Percentiles rank a stretch among this genome's conserved stretches.
These are phyloP conservation scores for Trachymyrmex septentrionalis DNA, from an alignment of 1,140 invertebrate species.

Conservation along the genomic window DNA sequence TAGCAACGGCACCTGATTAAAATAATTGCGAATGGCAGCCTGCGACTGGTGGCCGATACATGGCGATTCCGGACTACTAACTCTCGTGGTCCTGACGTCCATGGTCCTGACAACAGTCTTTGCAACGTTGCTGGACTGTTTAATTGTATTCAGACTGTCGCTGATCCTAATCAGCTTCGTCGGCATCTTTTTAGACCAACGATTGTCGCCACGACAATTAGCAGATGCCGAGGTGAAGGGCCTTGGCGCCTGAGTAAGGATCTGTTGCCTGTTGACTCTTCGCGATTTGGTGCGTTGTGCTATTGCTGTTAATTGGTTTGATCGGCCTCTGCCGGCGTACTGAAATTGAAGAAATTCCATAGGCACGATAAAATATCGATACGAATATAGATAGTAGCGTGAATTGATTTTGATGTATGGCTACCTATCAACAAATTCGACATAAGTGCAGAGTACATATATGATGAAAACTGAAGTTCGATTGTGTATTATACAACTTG, in stretches of 20 bases:
- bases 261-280: slow-evolving; percentile 46
- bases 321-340: slow-evolving; percentile 43
- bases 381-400: not conserved
- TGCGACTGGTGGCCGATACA: slow-evolving; percentile 59
- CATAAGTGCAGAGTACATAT: not conserved
- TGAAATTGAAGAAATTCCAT: slow-evolving; percentile 36
- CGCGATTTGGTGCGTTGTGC: slow-evolving; percentile 42
- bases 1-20: slow-evolving; percentile 77
- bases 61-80: slow-evolving; percentile 42
- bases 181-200: slow-evolving; percentile 28
- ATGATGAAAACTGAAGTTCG: not conserved
- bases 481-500: too few relatives aligned
- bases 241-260: not conserved
- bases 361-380: not conserved
- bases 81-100: not conserved
- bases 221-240: not conserved
- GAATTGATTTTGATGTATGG: not conserved
- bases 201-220: slow-evolving; percentile 60
- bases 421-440: not conserved
- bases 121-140: slow-evolving; percentile 69
- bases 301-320: slow-evolving; percentile 15
- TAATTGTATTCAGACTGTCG: slow-evolving; percentile 20
- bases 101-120: slow-evolving; percentile 70
- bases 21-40: slow-evolving; percentile 80
- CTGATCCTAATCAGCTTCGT: not conserved